Base-by-base conservation (phyloP, 2,113 vertebrate species). In the Calyptomena viridis region DNA sequence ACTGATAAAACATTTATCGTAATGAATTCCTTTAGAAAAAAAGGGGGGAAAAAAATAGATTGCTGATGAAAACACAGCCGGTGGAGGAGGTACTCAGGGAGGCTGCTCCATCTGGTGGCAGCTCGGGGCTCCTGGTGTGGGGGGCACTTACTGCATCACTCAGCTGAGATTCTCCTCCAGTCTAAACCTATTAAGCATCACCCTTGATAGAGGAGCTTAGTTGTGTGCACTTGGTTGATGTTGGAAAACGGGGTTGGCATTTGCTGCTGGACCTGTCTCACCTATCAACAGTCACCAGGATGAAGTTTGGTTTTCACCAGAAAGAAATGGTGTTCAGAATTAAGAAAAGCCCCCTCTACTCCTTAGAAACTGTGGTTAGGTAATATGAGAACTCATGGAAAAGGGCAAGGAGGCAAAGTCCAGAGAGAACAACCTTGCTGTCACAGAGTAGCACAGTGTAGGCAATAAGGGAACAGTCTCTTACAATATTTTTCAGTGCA, bases 1-100 rank as follows among this genome's bases (percentile, higher is more conserved):
- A 78, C 52, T 79, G 73, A 87, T 97, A 87, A 96, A 91, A 80
- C 81, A 69, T 95, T 89, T 89, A 62, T 79, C 9, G 4, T 93
- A 83, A 87, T 76, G 47, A 95, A 91, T 84, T 89, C 31, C 40
- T 53, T 56, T 16, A 9, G 33, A 17, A 25, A 10, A 28, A 33
- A 66, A 37, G 8, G 11, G 8, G 3, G 21, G 15, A 15, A 6
- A 2, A 1, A 19, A 20, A 14, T n/a, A n/a, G 3, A 33, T 33
- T 35, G 18, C 24, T 24, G n/a, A 24, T 69, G 81, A n/a, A 37
- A 89, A n/a, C 8, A 1, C 6, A 30, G 52, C 44, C 1, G 1
- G 20, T 66, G 33, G 25, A 75, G 25, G 59, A 77, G 30, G 77
- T 67, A 40, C 25, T 31, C 1, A 0, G 23, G 35, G 24, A 67